Conservation (phyloP, 2,888 invertebrate genomes). For the Ceramica pisi region DNA sequence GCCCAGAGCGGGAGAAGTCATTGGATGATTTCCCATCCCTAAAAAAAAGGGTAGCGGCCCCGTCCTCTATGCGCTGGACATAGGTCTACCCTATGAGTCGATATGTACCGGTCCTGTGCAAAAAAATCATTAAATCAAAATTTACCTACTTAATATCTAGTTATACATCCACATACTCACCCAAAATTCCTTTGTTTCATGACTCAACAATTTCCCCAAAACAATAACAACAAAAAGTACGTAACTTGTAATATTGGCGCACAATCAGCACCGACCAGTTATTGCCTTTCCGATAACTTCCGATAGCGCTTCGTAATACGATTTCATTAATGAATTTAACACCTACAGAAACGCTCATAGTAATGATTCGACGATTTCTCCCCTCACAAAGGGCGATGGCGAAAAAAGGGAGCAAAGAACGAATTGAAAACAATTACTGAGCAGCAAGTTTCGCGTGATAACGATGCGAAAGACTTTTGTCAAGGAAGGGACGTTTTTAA, state of each 20-base stretch:
- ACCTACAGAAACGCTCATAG: conserved; percentile 60
- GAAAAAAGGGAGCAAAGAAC: conserved; percentile 64
- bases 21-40: too few species aligned
- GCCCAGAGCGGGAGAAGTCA: too few species aligned
- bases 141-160: too few species aligned
- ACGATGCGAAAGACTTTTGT: conserved; percentile 79
- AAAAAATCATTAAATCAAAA: too few species aligned
- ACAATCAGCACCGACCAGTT: conserved; percentile 51
- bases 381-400: conserved; percentile 67
- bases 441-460: conserved; percentile 81
- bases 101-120: too few species aligned
- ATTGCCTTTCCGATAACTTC: conserved; percentile 63
- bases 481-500: conserved; percentile 72
- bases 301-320: conserved; percentile 61
- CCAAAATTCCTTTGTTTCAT: background rate
- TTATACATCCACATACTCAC: background rate
- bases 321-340: conserved; percentile 69
- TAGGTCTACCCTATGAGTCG: too few species aligned
- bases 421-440: conserved; percentile 85
- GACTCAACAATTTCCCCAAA: conserved; percentile 8
- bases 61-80: too few species aligned
- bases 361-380: conserved; percentile 66
- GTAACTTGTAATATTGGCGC: conserved; percentile 44
- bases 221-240: conserved; percentile 29
- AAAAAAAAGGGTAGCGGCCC: too few species aligned